Base-by-base conservation (phyloP, 2,797 vertebrate genomes). In the Chromobotia macracanthus region DNA sequence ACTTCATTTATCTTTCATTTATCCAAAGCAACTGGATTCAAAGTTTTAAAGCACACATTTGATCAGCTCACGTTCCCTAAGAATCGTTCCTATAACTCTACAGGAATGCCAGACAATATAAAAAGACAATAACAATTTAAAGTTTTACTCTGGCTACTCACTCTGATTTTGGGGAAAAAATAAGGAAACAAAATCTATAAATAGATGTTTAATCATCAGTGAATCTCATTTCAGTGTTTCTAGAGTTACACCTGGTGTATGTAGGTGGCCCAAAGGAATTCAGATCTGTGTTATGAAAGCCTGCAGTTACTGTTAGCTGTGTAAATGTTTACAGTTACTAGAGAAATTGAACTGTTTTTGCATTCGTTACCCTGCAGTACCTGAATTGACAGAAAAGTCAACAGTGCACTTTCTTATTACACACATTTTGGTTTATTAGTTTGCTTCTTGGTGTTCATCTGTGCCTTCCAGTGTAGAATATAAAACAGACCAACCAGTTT, bases 171-270 rank as follows among this genome's bases (percentile, higher is more conserved):
- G 23, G n/a, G n/a, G 13, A 51, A 51, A 18, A 0, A 73, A 64
- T 10, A 50, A 70, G 13, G 41, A 46, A 55, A 44, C 21, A 16
- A 71, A 46, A 53, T 64, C 10, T 64, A 55, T 71, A 28, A 56
- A 56, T 71, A 51, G 63, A 25, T 51, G 58, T 64, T 77, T 64
- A 41, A 72, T 38, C 50, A 78, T 50, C 15, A 5, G 21, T 31
- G 18, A 63, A 61, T 7, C 46, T 25, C 6, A 41, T 53, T 55
- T 66, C 50, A 23, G 18, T 67, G 41, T 67, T 67, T 35, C 46
- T n/a, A 15, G 50, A 68, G 23, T 46, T 66, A 78, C 85, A 86
- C 89, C 91, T 91, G 89, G 90, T 90, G 88, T 87, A 87, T 87
- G 85, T 88, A 86, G 84, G 81, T 73, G 85, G 82, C 87, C 87